Percentiles rank a stretch among this genome's conserved stretches.
Evolutionary conservation across 1,140 invertebrate genomes (phyloP).

Genomic region (Metaphire vulgaris): DNA sequence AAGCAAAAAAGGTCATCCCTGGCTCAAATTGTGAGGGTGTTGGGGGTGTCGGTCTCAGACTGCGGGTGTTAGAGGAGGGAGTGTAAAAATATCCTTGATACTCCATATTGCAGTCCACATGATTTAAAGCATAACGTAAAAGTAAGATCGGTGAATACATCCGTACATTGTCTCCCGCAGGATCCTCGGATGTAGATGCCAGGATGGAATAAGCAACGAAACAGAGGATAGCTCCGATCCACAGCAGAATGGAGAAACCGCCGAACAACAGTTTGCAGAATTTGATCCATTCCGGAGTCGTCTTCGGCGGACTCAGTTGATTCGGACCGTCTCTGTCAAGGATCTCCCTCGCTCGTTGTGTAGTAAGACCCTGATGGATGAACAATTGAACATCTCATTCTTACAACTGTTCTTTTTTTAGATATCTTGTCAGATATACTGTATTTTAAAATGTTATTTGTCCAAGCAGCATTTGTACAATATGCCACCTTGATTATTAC

Average conservation of each 20-base stretch:
- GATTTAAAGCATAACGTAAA: too few relatives aligned
- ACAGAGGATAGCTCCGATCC: constrained; percentile 94
- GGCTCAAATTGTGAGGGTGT: too few relatives aligned
- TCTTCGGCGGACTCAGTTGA: constrained; percentile 82
- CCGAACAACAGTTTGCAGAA: constrained; percentile 97
- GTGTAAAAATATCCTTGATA: too few relatives aligned
- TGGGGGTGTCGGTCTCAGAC: too few relatives aligned
- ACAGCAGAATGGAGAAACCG: constrained; percentile 89
- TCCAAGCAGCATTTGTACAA: too few relatives aligned
- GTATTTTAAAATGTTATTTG: neutral
- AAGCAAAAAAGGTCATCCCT: too few relatives aligned
- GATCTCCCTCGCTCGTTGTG: constrained; percentile 85
- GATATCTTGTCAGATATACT: neutral
- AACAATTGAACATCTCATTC: neutral
- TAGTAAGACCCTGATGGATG: constrained; percentile 69
- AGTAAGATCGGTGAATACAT: too few relatives aligned
- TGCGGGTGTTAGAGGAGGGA: too few relatives aligned
- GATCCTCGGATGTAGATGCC: constrained; percentile 76
- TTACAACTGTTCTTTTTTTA: neutral
- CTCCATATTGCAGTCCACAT: too few relatives aligned
- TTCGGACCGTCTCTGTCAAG: constrained; percentile 90
- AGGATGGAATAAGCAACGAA: constrained; percentile 94
- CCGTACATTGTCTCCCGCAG: constrained; percentile 79
- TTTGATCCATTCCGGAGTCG: constrained; percentile 95
- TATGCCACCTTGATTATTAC: too few relatives aligned